Evolutionary conservation across 53 echinoderm and acorn worm species (phyloP).

Genomic region (Stichopus horrens): DNA sequence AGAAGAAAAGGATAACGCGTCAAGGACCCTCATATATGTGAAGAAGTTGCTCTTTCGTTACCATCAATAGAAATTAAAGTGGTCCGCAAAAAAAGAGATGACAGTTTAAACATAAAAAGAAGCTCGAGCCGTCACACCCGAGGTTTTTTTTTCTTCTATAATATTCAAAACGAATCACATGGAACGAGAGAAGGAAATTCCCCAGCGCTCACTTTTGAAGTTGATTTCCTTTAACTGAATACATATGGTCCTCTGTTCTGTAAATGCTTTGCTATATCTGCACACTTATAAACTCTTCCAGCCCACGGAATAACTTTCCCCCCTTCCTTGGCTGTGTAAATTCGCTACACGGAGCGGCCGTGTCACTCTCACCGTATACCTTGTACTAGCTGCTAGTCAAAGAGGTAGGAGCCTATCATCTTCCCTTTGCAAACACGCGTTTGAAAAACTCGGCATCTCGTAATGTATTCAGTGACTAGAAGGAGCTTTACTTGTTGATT

Average conservation of each 20-base stretch:
- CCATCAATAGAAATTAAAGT: conserved; percentile 30
- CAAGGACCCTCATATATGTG: conserved; percentile 30
- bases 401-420: background rate
- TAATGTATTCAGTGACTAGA: conserved; percentile 24
- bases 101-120: background rate
- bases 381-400: background rate
- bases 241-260: background rate
- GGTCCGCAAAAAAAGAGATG: conserved; percentile 3
- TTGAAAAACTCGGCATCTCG: conserved; percentile 33
- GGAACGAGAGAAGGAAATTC: conserved; percentile 3
- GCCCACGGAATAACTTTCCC: background rate
- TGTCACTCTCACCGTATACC: no score
- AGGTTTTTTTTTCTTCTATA: background rate
- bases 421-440: background rate
- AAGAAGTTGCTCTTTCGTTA: conserved; percentile 13
- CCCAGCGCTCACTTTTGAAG: conserved; percentile 22
- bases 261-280: conserved; percentile 1
- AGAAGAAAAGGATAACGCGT: background rate
- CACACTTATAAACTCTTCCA: background rate
- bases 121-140: background rate
- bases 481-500: conserved; percentile 19
- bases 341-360: no score
- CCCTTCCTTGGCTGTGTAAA: background rate
- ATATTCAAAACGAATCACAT: background rate
- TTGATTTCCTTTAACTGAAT: conserved; percentile 21